Conservation (phyloP, 2,797 vertebrate species). For the Agapornis canus region DNA sequence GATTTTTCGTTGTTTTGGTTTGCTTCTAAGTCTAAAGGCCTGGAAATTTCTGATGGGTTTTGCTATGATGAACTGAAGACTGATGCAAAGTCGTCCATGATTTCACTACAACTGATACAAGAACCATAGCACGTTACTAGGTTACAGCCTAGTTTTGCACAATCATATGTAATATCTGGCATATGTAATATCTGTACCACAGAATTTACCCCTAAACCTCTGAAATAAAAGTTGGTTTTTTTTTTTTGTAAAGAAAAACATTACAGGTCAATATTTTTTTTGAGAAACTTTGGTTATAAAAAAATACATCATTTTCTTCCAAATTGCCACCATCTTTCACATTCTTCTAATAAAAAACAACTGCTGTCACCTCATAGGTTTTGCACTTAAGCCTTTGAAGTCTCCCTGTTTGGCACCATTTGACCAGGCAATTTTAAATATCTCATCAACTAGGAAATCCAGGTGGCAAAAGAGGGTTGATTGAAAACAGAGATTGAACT, state of each 20-base stretch:
- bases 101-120: background rate
- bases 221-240: background rate
- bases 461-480: constrained; percentile 15
- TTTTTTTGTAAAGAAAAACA: no score
- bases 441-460: constrained; percentile 22
- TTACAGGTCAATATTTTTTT: background rate
- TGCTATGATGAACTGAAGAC: background rate
- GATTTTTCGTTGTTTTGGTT: background rate
- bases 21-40: background rate
- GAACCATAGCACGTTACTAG: background rate
- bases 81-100: background rate
- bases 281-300: background rate
- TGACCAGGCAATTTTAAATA: constrained; percentile 1
- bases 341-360: background rate
- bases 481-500: constrained; percentile 48
- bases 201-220: background rate
- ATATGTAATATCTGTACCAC: background rate
- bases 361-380: background rate
- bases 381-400: background rate
- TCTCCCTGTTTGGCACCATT: background rate
- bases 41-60: background rate
- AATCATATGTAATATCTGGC: background rate
- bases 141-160: background rate
- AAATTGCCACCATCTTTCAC: background rate
- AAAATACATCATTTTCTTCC: background rate